Evolutionary conservation across 2,113 vertebrate genomes (phyloP).

Genomic region (Ivindomyrus marchei): DNA sequence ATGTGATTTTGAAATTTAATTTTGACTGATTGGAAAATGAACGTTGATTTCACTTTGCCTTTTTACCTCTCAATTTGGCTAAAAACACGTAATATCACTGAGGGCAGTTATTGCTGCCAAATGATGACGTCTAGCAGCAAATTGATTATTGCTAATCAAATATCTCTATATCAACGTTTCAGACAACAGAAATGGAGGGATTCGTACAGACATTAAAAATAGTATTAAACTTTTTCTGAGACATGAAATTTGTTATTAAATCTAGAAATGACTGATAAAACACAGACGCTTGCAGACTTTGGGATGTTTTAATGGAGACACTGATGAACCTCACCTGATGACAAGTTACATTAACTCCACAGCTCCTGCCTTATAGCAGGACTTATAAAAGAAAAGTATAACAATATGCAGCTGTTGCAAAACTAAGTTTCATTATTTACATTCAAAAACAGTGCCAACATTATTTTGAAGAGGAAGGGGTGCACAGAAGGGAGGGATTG

Average conservation of each 20-base stretch:
- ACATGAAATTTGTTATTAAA: not conserved
- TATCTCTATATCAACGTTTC: not conserved
- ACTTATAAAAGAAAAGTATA: slow-evolving; percentile 52
- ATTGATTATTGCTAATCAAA: not conserved
- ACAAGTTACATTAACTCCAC: slow-evolving; percentile 53
- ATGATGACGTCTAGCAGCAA: not conserved
- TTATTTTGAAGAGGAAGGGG: slow-evolving; percentile 28
- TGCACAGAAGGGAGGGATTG: slow-evolving; percentile 26
- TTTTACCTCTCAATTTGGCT: not conserved
- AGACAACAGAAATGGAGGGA: not conserved
- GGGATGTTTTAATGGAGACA: slow-evolving; percentile 46
- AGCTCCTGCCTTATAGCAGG: slow-evolving; percentile 48
- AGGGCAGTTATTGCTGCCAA: not conserved
- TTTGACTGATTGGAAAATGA: not conserved
- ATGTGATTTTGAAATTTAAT: not conserved
- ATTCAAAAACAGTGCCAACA: slow-evolving; percentile 57
- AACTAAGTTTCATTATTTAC: slow-evolving; percentile 69
- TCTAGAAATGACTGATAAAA: not conserved
- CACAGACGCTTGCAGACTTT: slow-evolving; percentile 18
- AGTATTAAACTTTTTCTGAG: not conserved
- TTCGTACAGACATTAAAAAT: not conserved
- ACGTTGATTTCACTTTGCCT: not conserved
- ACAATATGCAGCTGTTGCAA: slow-evolving; percentile 51
- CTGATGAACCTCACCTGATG: slow-evolving; percentile 51
- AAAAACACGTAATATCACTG: not conserved